Base-by-base conservation (phyloP, 53 echinoderm and acorn worm genomes). In the Zoroaster sp. region DNA sequence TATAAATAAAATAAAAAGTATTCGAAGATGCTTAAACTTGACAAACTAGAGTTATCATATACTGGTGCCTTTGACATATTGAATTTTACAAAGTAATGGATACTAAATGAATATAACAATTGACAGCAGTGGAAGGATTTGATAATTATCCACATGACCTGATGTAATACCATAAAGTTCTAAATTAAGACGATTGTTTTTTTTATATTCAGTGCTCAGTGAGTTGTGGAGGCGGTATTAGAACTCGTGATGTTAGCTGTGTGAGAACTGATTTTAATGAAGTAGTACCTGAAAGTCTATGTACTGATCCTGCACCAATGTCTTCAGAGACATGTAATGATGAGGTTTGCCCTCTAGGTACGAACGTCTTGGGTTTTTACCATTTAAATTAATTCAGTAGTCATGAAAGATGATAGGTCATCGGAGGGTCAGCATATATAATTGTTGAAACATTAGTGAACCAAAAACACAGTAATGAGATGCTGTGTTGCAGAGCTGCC, bases 231-330 rank as follows among this genome's bases (percentile, higher is more conserved):
- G 78, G 89, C 18, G 96, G 96, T 2, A 45, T 51, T 1, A 77
- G 73, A 78, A 72, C 67, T 4, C 51, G 93, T 37, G 87, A 76
- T 63, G 93, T 95, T 36, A 80, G 70, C 38, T 95, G 96, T 41
- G 73, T 75, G 32, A 66, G 81, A 42, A 40, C 42, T 1, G 81
- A 81, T 28, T 39, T 25, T 3, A 30, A 39, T 35, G 81, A 67
- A 31, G 42, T 23, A 35, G 70, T 77, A 1, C 90, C 83, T 8
- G 83, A 76, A 10, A 75, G 75, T 23, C 82, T 82, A 4, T 94
- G 94, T 51, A 9, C 35, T 17, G 91, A 39, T 3, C 6, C 53
- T 39, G 51, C 41, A 13, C 94, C 94, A 12, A 21, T 4, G 4
- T 28, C 69, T 25, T 3, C 18, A 1, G 73, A 76, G 6, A 42